Percentiles rank a stretch among this genome's conserved stretches.
phyloP scores from a whole-genome alignment of 2,888 invertebrate species.

The Lissocephala sabroskyi region DNA sequence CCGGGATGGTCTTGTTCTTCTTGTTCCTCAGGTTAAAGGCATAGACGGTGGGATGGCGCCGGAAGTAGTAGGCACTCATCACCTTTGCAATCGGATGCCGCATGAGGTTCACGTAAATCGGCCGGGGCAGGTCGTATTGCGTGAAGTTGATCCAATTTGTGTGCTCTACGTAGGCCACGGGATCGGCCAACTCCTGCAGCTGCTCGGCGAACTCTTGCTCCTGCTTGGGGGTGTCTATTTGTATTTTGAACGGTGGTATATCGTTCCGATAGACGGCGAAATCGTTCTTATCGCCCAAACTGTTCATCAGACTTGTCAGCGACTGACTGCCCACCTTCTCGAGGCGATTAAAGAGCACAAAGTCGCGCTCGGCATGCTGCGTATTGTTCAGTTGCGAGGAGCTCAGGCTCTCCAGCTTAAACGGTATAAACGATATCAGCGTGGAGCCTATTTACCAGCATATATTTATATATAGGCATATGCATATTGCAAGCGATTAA shows the following conservation, averaged over 20 bases:
- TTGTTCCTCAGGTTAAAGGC: conserved; percentile 36
- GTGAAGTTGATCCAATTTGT: conserved; percentile 90
- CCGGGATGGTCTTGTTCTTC: conserved; percentile 20
- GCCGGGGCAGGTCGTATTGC: conserved; percentile 81
- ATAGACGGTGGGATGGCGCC: conserved; percentile 65
- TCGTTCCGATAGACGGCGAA: conserved; percentile 77
- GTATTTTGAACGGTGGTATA: conserved; percentile 46
- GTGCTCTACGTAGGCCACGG: conserved; percentile 86
- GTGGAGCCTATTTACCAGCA: no score
- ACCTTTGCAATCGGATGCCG: conserved; percentile 84
- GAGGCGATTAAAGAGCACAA: no score
- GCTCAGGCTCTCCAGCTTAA: no score
- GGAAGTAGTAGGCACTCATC: conserved; percentile 76
- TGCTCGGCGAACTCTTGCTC: conserved; percentile 81
- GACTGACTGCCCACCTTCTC: conserved; percentile 93
- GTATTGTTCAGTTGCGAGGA: conserved; percentile 57
- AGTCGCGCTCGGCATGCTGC: conserved; percentile 65
- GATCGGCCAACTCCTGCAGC: conserved; percentile 80
- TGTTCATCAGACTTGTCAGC: conserved; percentile 84
- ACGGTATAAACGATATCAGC: no score
- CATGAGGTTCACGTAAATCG: conserved; percentile 89
- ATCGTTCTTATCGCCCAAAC: conserved; percentile 73
- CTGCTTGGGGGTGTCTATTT: conserved; percentile 58
- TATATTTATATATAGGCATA: no score
- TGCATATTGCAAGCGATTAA: no score